These are phyloP conservation scores for Prietella phreatophila DNA, from an alignment of 2,113 vertebrate species.

Conservation along the genomic window DNA sequence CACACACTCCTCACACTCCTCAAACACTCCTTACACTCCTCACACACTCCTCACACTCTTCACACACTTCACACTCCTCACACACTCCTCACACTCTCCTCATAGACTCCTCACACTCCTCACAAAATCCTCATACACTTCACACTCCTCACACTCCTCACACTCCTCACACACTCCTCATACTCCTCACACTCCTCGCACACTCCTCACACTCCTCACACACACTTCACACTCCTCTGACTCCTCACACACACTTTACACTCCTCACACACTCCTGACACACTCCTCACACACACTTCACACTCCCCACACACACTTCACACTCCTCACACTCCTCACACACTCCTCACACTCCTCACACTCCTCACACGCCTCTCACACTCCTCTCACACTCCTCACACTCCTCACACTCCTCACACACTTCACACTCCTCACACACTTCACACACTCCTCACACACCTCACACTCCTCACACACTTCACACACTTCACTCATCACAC, in stretches of 20 bases:
- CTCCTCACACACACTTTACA: background rate
- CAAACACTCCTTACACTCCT: background rate
- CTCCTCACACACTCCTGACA: background rate
- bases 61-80: background rate
- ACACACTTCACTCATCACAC: no score
- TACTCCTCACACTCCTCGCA: background rate
- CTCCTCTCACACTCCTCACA: no score
- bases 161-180: background rate
- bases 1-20: background rate
- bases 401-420: no score
- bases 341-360: background rate
- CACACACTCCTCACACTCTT: background rate
- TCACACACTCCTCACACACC: background rate
- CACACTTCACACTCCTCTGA: background rate
- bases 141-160: background rate
- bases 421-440: background rate
- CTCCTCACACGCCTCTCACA: background rate
- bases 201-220: background rate
- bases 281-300: background rate
- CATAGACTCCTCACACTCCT: no score
- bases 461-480: no score
- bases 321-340: background rate
- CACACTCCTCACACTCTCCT: background rate
- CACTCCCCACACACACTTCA: background rate
- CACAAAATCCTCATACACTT: no score